phyloP scores from a whole-genome alignment of 2,113 vertebrate species.

The Coryphaenoides rupestris region DNA sequence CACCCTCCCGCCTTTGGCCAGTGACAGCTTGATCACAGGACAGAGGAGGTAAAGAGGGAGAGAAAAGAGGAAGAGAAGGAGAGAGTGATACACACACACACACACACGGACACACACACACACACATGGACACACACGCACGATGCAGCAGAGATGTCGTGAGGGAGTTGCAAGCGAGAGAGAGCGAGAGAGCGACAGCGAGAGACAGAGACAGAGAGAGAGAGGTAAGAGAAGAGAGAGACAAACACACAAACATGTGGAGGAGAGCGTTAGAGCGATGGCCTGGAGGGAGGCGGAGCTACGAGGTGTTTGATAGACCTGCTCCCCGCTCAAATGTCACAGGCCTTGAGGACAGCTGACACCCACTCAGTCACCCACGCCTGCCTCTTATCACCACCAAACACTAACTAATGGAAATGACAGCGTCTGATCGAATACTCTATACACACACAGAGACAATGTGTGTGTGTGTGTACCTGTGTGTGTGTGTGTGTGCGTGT shows the following conservation, averaged over 20 bases:
- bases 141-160: not conserved
- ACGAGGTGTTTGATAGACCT: constrained; percentile 44
- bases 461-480: constrained; percentile 3
- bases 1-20: no score
- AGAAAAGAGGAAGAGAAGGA: constrained; percentile 4
- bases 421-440: constrained; percentile 43
- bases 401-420: constrained; percentile 55
- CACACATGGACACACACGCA: constrained; percentile 1
- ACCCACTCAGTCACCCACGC: constrained; percentile 49
- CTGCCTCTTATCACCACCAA: constrained; percentile 42
- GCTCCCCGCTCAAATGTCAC: constrained; percentile 62
- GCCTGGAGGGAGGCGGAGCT: constrained; percentile 49
- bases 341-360: constrained; percentile 57
- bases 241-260: no score
- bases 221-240: no score
- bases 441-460: constrained; percentile 16
- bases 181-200: no score
- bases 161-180: not conserved
- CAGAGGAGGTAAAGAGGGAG: constrained; percentile 11
- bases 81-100: not conserved
- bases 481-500: constrained; percentile 16
- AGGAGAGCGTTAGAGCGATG: constrained; percentile 48
- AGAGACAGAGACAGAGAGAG: no score
- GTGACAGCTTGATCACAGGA: not conserved
- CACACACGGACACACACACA: not conserved